These are phyloP conservation scores for Lagorchestes hirsutus DNA, from an alignment of 2,797 vertebrate genomes.

Conservation along the genomic window DNA sequence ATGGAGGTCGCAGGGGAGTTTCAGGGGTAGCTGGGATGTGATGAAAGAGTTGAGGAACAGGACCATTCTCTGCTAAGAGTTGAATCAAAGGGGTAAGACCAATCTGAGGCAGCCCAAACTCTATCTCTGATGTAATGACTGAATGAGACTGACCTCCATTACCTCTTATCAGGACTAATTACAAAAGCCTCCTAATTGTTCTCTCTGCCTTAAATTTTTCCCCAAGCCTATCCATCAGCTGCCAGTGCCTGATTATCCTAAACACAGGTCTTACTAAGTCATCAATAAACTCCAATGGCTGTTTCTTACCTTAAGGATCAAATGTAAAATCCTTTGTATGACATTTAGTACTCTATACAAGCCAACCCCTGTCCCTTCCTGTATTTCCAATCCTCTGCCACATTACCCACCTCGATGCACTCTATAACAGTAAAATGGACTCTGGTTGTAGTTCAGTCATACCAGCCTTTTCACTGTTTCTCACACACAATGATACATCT, in stretches of 20 bases:
- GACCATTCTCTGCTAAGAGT: neutral
- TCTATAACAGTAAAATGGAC: neutral
- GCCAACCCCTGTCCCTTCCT: neutral
- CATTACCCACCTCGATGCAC: neutral
- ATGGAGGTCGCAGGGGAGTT: no score
- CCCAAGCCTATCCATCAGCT: neutral
- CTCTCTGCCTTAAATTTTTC: neutral
- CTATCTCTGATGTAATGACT: neutral
- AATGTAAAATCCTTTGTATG: neutral
- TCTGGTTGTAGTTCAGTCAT: neutral
- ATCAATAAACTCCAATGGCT: neutral
- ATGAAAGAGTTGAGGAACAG: neutral
- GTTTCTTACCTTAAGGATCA: neutral
- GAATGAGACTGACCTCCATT: neutral
- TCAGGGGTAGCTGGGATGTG: neutral
- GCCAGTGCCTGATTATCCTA: neutral
- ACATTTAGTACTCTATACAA: neutral
- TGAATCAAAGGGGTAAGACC: neutral
- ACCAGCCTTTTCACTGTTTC: neutral
- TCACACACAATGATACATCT: neutral
- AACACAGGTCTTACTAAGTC: neutral
- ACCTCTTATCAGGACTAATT: neutral
- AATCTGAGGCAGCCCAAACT: neutral
- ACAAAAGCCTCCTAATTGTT: neutral
- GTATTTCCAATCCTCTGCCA: neutral